Evolutionary conservation across 2,113 vertebrate species (phyloP).

Genomic region (Gobiocypris rarus): DNA sequence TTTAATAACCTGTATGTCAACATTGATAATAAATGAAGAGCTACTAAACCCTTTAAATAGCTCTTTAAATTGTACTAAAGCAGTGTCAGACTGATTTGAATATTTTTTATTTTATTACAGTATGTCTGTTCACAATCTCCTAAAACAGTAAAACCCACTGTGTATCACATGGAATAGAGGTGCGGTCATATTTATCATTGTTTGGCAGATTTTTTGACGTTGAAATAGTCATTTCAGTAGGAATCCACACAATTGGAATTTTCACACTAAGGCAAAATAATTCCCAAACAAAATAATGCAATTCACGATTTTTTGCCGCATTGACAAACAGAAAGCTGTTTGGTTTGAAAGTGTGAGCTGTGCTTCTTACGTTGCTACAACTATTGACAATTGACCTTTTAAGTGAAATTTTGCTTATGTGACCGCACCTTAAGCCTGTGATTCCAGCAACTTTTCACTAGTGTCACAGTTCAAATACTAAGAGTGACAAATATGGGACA

Average conservation of each 20-base stretch:
- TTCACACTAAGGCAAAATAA: background rate
- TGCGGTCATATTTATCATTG: background rate
- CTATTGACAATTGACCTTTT: background rate
- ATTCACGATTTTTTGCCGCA: background rate
- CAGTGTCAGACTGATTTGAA: constrained; percentile 20
- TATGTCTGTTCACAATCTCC: constrained; percentile 30
- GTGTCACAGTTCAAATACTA: constrained; percentile 45
- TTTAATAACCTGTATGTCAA: background rate
- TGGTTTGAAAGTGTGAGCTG: constrained; percentile 7
- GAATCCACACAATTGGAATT: background rate
- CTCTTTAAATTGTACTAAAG: constrained; percentile 1
- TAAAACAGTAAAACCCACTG: constrained; percentile 44
- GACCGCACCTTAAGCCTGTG: background rate
- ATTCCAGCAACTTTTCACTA: constrained; percentile 39
- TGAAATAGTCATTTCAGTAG: background rate
- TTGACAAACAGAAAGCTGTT: background rate
- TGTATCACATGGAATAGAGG: constrained; percentile 7
- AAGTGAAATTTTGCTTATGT: background rate
- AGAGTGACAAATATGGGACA: constrained; percentile 51
- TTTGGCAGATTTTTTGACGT: too few relatives aligned
- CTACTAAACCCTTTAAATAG: constrained; percentile 1
- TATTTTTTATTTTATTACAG: constrained; percentile 21
- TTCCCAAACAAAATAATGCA: background rate
- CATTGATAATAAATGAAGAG: constrained; percentile 16
- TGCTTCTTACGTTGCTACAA: background rate